These are phyloP conservation scores for Cydia strobilella DNA, from an alignment of 1,140 invertebrate species.

Conservation along the genomic window DNA sequence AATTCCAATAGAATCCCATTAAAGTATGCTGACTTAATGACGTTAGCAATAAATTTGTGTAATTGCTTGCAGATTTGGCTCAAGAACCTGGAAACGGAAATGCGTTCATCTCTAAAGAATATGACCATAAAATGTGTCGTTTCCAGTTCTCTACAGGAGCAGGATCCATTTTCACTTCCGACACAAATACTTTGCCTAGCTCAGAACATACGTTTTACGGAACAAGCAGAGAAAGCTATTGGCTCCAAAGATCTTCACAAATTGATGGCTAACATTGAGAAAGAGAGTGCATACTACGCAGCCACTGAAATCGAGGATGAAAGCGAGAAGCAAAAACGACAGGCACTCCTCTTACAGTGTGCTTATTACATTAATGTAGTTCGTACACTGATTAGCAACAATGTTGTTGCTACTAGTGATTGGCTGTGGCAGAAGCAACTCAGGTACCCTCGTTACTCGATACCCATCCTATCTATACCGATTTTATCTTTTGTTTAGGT, in stretches of 20 bases:
- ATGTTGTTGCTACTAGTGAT: constrained; percentile 83
- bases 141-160: constrained; percentile 74
- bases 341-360: constrained; percentile 93
- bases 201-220: constrained; percentile 89
- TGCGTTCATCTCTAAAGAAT: constrained; percentile 88
- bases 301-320: constrained; percentile 69
- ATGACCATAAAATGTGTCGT: constrained; percentile 86
- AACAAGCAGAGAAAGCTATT: constrained; percentile 91
- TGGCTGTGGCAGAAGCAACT: constrained; percentile 98
- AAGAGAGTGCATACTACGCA: constrained; percentile 67
- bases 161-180: constrained; percentile 90
- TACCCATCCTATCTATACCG: not conserved
- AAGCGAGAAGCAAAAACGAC: constrained; percentile 83
- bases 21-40: too few relatives aligned
- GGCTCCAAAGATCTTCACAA: constrained; percentile 82
- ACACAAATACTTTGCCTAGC: constrained; percentile 90
- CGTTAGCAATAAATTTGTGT: constrained; percentile 29
- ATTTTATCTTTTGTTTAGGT: not conserved
- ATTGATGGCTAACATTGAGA: constrained; percentile 63
- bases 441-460: constrained; percentile 80
- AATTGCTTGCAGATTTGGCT: constrained; percentile 87
- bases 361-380: constrained; percentile 95
- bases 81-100: constrained; percentile 88
- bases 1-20: too few relatives aligned
- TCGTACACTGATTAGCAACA: constrained; percentile 86